These are phyloP conservation scores for Goniozus legneri DNA, from an alignment of 1,140 invertebrate species.

Conservation along the genomic window DNA sequence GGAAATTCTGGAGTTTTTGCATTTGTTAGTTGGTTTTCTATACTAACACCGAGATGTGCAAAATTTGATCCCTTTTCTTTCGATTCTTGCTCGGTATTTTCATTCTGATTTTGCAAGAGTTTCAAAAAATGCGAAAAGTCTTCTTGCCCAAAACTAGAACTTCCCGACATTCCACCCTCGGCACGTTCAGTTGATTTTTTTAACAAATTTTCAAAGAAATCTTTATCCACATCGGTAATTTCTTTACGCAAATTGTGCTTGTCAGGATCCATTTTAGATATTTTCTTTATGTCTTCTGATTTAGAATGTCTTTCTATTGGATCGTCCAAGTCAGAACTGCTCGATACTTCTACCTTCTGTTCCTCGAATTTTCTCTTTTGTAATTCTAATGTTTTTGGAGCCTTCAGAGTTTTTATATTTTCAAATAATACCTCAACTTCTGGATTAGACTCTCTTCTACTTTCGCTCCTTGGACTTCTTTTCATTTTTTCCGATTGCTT, in stretches of 20 bases:
- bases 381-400: constrained; percentile 31
- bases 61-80: constrained; percentile 8
- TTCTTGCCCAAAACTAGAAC: constrained; percentile 48
- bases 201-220: constrained; percentile 46
- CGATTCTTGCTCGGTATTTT: constrained; percentile 21
- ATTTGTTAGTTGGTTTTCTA: background rate
- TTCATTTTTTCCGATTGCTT: constrained; percentile 40
- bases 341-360: constrained; percentile 43
- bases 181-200: constrained; percentile 38
- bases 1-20: constrained; percentile 34
- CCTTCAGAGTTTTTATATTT: constrained; percentile 20
- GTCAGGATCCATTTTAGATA: constrained; percentile 26
- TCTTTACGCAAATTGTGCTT: constrained; percentile 48
- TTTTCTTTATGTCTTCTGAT: constrained; percentile 33
- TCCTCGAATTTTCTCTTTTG: constrained; percentile 44
- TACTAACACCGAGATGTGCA: constrained; percentile 4
- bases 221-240: constrained; percentile 51
- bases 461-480: constrained; percentile 37
- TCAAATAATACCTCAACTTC: constrained; percentile 36
- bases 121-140: constrained; percentile 51
- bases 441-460: constrained; percentile 27
- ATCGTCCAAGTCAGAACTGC: constrained; percentile 48
- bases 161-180: constrained; percentile 40
- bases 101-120: constrained; percentile 39
- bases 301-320: constrained; percentile 48